Base-by-base conservation (phyloP, 2,797 vertebrate species). In the Ctenopoma multispine region DNA sequence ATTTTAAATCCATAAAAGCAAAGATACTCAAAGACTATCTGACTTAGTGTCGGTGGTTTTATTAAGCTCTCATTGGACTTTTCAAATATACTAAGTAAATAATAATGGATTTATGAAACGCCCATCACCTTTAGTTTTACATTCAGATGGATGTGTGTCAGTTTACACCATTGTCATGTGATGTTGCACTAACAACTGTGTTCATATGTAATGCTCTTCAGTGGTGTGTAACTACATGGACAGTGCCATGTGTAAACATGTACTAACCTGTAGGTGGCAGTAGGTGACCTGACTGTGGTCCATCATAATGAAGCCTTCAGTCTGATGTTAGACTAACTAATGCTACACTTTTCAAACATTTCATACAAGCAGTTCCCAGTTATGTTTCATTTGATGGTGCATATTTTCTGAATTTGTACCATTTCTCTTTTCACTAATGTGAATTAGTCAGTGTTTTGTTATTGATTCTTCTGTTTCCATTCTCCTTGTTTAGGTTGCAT, bases 241-340 rank as follows among this genome's bases (percentile, higher is more conserved):
- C 44, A 49, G 46, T 15, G 5, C 49, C 36, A 24, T 56, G 59
- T 80, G 69, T 49, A 21, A 23, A 31, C 59, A 48, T 8, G 6
- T 56, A 48, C 10, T 64, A 27, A 46, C 76, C 85, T 63, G 56
- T 69, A 87, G 89, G 63, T 67, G 85, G 81, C 85, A 87, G 79
- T 61, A 80, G 41, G 59, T 48, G 38, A 10, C 53, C 53, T 10
- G 36, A 67, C 38, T 27, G 49, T 0, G 24, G 67, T 13, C 7
- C 24, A 43, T 31, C 17, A 38, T 36, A 34, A 44, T 20, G 40
- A 47, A 56, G 6, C 63, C 17, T 18, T 49, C 21, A 27, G 20
- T 24, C 17, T 4, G 36, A 10, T 38, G 55, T 72, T 59, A 43
- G 50, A 63, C 18, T 53, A 12, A 70, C 13, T 50, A 59, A 54